Evolutionary conservation across 2,888 invertebrate species (phyloP).

Genomic region (Hofmannophila pseudospretella): DNA sequence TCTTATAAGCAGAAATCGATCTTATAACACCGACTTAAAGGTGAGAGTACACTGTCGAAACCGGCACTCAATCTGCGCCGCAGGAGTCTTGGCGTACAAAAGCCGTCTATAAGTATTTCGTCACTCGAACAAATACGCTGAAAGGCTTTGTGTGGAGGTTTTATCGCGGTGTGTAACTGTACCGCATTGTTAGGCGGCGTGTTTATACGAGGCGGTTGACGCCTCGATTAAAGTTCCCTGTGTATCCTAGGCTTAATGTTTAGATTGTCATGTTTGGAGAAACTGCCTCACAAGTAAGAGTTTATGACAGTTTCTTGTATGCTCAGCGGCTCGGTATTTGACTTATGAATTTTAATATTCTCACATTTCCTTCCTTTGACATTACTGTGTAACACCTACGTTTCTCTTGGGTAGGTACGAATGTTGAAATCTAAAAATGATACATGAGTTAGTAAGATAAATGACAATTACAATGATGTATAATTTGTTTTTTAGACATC

Average conservation of each 20-base stretch:
- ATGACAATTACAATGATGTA: too few species aligned
- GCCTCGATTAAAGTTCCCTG: constrained; percentile 46
- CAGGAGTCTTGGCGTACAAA: constrained; percentile 50
- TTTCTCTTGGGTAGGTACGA: too few species aligned
- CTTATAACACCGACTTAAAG: constrained; percentile 28
- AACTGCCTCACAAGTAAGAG: constrained; percentile 18
- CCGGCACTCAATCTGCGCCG: constrained; percentile 31
- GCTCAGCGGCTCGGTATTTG: not conserved
- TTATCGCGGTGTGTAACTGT: constrained; percentile 51
- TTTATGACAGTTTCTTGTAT: constrained; percentile 3
- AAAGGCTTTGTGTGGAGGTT: constrained; percentile 54
- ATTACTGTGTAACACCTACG: not conserved
- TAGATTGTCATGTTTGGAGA: constrained; percentile 31
- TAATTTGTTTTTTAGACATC: too few species aligned
- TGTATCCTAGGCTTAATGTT: constrained; percentile 29
- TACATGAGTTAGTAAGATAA: too few species aligned
- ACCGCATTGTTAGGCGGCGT: constrained; percentile 46
- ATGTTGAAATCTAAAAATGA: too few species aligned
- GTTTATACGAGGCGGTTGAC: constrained; percentile 57
- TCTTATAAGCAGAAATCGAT: constrained; percentile 22
- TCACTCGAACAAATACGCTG: constrained; percentile 57
- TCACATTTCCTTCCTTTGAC: not conserved
- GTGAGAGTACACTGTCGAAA: constrained; percentile 21
- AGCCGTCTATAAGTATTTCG: constrained; percentile 52
- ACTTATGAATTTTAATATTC: constrained; percentile 1